Percentiles rank a stretch among this genome's conserved stretches.
Conservation (phyloP, 2,113 vertebrate species). For the Gyps fulvus region DNA sequence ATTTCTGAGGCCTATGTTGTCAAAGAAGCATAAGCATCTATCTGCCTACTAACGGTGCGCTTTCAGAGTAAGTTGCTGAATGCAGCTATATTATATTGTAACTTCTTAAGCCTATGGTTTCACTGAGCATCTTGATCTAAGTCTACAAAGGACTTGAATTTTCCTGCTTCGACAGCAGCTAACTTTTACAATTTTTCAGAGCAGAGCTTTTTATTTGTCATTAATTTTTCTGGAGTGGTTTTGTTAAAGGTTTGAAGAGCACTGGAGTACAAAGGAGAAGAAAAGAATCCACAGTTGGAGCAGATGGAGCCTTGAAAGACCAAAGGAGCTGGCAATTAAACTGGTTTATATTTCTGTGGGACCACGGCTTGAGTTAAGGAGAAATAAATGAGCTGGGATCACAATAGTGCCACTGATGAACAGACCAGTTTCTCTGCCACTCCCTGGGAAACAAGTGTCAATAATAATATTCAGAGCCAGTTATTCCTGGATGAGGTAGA, state of each 20-base stretch:
- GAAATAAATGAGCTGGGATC: neutral
- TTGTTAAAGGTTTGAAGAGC: neutral
- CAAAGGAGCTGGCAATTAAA: neutral
- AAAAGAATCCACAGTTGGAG: neutral
- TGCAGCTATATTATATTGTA: neutral
- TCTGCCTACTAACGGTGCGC: neutral
- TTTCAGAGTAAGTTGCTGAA: neutral
- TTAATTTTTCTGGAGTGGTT: neutral
- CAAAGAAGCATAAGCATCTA: neutral
- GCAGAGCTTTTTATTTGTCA: neutral
- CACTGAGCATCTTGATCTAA: neutral
- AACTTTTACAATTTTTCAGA: neutral
- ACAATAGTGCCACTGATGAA: neutral
- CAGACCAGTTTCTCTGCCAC: neutral
- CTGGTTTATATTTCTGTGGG: neutral
- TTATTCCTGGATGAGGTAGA: neutral
- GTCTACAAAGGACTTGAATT: neutral
- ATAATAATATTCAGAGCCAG: neutral
- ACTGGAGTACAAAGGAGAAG: neutral
- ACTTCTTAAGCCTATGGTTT: neutral
- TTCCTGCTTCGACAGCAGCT: neutral
- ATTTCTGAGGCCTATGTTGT: neutral
- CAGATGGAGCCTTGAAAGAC: neutral
- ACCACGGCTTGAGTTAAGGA: neutral
- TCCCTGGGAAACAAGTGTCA: neutral